Base-by-base conservation (phyloP, 2,113 vertebrate genomes). In the Rhadina sibilatrix region DNA sequence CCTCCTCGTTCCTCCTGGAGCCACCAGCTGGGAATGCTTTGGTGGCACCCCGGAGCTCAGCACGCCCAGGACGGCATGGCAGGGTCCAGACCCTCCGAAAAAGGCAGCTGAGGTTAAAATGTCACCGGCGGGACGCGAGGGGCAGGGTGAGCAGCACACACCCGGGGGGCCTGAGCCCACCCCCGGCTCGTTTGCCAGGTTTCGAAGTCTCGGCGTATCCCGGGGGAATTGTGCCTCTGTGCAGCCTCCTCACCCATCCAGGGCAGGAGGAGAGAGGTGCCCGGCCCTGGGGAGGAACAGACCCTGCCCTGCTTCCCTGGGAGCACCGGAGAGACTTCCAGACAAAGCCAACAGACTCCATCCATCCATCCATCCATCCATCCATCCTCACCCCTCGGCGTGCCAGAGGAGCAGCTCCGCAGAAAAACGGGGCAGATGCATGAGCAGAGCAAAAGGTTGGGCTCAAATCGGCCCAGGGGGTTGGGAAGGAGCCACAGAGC, bases 161-260 rank as follows among this genome's bases (percentile, higher is more conserved):
- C 76, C 90, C n/a, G n/a, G n/a, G n/a, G 90, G 85, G 85, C 94
- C 97, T 23, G 82, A 76, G n/a, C 35, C 89, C 89, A 59, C 66
- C 74, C 82, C 92, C 72, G 0, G 52, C 75, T 85, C 86, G 80
- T 84, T 65, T 61, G 82, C 15, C 83, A 37, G 56, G 63, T 78
- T 47, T 27, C 66, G 85, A 79, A 74, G 85, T 60, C 91, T 61
- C 16, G 74, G 94, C 56, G 4, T 5, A 42, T 78, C 82, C 31
- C 31, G 52, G 52, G 81, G 16, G 89, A 89, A 84, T n/a, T 17
- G 37, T 31, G 76, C 83, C 63, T 79, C 9, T 40, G 80, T 24
- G 40, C 46, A 12, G 61, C 15, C 92, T 53, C 52, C 87, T 87
- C 80, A 44, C 8, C 91, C 86, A 7, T 3, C 33, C 47, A 1